These are phyloP conservation scores for Lycophotia porphyrea DNA, from an alignment of 2,888 invertebrate species.

Conservation along the genomic window DNA sequence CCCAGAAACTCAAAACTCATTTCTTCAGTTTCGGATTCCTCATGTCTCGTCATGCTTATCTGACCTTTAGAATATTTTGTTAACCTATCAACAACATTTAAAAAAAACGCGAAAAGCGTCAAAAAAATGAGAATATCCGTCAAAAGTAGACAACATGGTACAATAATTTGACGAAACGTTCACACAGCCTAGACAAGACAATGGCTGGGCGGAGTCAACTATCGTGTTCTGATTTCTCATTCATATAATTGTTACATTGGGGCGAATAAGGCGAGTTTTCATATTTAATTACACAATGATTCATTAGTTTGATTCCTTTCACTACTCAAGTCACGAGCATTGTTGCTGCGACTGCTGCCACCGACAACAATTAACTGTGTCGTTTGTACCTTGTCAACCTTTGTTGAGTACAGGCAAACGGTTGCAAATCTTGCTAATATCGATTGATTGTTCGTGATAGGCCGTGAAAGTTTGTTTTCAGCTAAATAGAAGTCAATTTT, in stretches of 20 bases:
- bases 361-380: conserved; percentile 76
- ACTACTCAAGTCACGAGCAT: conserved; percentile 72
- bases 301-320: conserved; percentile 80
- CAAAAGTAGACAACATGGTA: conserved; percentile 58
- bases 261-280: conserved; percentile 81
- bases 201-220: conserved; percentile 66
- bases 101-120: conserved; percentile 6
- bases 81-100: conserved; percentile 5
- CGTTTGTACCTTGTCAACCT: conserved; percentile 62
- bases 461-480: conserved; percentile 34
- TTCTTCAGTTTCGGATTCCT: neutral
- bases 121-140: conserved; percentile 19
- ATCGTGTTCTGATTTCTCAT: conserved; percentile 76
- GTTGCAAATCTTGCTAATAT: conserved; percentile 48
- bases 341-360: conserved; percentile 67
- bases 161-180: conserved; percentile 70
- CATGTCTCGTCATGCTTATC: no score
- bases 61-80: neutral
- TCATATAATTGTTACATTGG: conserved; percentile 79
- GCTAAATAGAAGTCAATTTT: conserved; percentile 34
- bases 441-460: conserved; percentile 47
- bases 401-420: conserved; percentile 47
- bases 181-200: conserved; percentile 71
- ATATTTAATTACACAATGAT: conserved; percentile 81
- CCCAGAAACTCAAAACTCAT: neutral